phyloP scores from a whole-genome alignment of 2,888 invertebrate species.

The Andrena hattorfiana region DNA sequence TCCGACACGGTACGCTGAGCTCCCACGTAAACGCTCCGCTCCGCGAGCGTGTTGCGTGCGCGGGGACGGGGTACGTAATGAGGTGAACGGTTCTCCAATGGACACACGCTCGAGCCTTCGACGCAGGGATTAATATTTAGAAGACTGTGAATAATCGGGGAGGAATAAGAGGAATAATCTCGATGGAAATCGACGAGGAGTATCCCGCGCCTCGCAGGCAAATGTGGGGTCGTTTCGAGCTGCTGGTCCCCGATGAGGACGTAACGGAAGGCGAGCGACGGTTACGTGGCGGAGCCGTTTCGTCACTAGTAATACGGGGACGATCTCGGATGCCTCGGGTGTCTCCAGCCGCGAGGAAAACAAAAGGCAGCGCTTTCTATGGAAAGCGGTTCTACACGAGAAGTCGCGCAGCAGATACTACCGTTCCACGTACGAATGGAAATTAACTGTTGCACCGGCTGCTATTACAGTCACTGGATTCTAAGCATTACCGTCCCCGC shows the following conservation, averaged over 20 bases:
- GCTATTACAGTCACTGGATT: slow-evolving; percentile 32
- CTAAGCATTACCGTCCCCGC: slow-evolving; percentile 55
- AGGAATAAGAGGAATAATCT: too few species aligned
- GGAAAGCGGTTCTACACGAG: slow-evolving; percentile 51
- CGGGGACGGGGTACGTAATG: slow-evolving; percentile 52
- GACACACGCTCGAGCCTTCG: slow-evolving; percentile 11
- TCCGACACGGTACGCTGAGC: slow-evolving; percentile 54
- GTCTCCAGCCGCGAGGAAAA: slow-evolving; percentile 47
- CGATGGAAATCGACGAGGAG: neutral
- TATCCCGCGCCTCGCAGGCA: neutral
- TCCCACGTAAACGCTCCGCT: slow-evolving; percentile 58
- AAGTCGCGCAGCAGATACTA: slow-evolving; percentile 17
- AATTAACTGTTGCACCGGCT: slow-evolving; percentile 43
- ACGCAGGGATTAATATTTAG: slow-evolving; percentile 7
- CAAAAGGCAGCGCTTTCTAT: slow-evolving; percentile 60
- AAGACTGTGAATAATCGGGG: neutral
- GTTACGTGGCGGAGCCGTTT: slow-evolving; percentile 56
- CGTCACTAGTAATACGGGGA: slow-evolving; percentile 54
- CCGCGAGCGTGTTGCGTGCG: slow-evolving; percentile 8
- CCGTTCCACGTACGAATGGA: slow-evolving; percentile 37
- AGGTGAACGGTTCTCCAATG: slow-evolving; percentile 55
- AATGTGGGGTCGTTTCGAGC: neutral
- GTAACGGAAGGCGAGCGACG: slow-evolving; percentile 28
- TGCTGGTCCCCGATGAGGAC: slow-evolving; percentile 51
- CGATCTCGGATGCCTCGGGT: slow-evolving; percentile 46